Base-by-base conservation (phyloP, 2,797 vertebrate species). In the Phaenicophaeus curvirostris region DNA sequence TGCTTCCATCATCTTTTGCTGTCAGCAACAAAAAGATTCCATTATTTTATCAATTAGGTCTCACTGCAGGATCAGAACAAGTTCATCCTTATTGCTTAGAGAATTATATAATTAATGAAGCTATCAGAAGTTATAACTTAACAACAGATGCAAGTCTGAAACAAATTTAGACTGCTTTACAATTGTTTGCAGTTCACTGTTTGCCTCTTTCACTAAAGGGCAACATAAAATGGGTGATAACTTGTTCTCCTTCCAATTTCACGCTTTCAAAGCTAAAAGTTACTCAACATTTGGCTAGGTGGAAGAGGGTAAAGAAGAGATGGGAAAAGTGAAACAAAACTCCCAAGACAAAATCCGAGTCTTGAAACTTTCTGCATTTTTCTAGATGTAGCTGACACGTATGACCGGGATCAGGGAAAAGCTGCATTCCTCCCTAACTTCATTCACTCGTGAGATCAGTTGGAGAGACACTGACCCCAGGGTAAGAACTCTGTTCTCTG, bases 1-100 rank as follows among this genome's bases (percentile, higher is more conserved):
- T 98, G 93, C 98, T 99, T 94, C 99, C 99, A 44, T 99, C 99
- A 94, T 99, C 99, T 97, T 98, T 99, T 81, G 98, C 99, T 99
- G 98, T 62, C 73, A 97, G 96, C 68, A 83, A 88, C 4, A 50
- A 78, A 31, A 51, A 63, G 11, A 76, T 23, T 8, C 17, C 30
- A 1, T n/a, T 28, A 46, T 46, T 55, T 57, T 15, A n/a, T 31
- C 39, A 13, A 23, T 0, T n/a, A 33, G 68, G 68, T 41, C 35
- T 41, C 46, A 14, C 12, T 6, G 33, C n/a, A 33, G 33, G 59
- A 42, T 82, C 72, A 74, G 76, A 24, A 31, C 24, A 65, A 35
- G 14, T 27, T 62, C 55, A 31, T 44, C 15, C 18, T 76, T 31
- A 55, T 2, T 48, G 46, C 31, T 65, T 17, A 72, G 16, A 39